These are phyloP conservation scores for Craseonycteris thonglongyai DNA, from an alignment of 2,113 vertebrate species.

Conservation along the genomic window DNA sequence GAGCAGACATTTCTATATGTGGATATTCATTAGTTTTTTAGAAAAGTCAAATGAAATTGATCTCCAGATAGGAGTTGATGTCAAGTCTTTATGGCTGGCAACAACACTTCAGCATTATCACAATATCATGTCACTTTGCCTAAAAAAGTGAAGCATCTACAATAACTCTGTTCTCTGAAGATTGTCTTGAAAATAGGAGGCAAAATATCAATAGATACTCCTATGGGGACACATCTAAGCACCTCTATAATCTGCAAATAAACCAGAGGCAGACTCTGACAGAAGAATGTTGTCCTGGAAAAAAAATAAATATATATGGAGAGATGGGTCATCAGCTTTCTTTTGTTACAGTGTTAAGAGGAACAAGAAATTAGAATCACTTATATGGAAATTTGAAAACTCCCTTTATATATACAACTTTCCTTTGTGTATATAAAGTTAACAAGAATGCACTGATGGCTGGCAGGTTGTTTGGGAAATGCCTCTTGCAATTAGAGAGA, in stretches of 20 bases:
- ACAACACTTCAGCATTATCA: background rate
- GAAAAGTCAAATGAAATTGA: background rate
- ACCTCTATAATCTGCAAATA: background rate
- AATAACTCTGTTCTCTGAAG: background rate
- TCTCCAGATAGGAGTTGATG: background rate
- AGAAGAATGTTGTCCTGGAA: background rate
- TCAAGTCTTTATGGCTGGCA: background rate
- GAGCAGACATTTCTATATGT: background rate
- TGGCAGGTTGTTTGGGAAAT: background rate
- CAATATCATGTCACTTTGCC: background rate
- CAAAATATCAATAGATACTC: background rate
- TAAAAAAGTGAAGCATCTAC: background rate
- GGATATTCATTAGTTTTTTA: background rate
- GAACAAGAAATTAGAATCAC: background rate
- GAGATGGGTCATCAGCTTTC: background rate
- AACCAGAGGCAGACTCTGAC: background rate
- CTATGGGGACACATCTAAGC: background rate
- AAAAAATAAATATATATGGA: background rate
- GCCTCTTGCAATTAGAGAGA: background rate
- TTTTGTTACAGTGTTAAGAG: background rate
- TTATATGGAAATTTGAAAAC: background rate
- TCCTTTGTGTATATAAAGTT: slow-evolving; percentile 15
- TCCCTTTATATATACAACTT: background rate
- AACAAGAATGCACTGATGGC: background rate
- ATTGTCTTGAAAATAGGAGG: background rate